Evolutionary conservation across 2,113 vertebrate species (phyloP).

Genomic region (Melierax canorus): DNA sequence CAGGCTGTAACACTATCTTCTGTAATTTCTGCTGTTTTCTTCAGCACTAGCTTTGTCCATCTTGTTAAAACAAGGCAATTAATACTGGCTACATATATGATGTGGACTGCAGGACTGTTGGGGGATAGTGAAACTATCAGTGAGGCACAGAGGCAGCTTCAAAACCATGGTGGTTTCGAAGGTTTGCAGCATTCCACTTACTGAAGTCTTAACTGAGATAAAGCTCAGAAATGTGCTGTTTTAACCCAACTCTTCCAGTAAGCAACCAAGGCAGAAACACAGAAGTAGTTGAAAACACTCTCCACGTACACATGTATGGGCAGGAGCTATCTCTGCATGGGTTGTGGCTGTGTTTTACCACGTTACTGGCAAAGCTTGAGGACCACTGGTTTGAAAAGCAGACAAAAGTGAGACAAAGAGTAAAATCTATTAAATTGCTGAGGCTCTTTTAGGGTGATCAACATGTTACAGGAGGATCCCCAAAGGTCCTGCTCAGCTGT

Average conservation of each 20-base stretch:
- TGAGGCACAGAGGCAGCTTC: neutral
- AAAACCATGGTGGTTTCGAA: neutral
- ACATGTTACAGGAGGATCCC: neutral
- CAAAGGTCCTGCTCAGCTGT: neutral
- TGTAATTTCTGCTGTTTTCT: neutral
- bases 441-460: fast-evolving
- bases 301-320: fast-evolving
- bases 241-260: neutral
- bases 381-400: neutral
- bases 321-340: neutral
- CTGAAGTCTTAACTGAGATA: neutral
- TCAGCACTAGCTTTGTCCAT: neutral
- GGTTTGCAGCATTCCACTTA: neutral
- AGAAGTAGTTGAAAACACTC: neutral
- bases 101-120: neutral
- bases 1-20: neutral
- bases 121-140: neutral
- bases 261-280: neutral
- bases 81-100: neutral
- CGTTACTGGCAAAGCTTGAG: neutral
- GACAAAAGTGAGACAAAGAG: neutral
- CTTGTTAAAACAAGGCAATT: neutral
- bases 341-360: neutral
- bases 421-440: neutral
- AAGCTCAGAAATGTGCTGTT: neutral